phyloP scores from a whole-genome alignment of 2,888 invertebrate species.

The Leptura quadrifasciata region DNA sequence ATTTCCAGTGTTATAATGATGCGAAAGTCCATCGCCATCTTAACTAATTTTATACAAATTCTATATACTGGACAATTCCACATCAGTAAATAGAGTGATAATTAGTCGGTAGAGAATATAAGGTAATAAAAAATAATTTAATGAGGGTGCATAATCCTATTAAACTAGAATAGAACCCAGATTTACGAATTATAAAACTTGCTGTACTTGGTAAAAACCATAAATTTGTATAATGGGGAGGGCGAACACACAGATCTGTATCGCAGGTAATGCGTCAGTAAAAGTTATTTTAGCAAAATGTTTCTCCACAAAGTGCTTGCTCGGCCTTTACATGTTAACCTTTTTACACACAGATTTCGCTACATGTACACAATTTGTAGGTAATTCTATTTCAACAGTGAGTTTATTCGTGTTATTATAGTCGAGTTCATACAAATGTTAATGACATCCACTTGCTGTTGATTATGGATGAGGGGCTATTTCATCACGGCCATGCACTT shows the following conservation, averaged over 20 bases:
- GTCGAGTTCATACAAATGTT: too few relatives aligned
- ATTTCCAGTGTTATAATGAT: too few relatives aligned
- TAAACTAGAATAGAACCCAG: neutral
- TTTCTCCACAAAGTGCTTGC: neutral
- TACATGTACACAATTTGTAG: neutral
- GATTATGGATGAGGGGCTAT: too few relatives aligned
- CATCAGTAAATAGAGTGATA: too few relatives aligned
- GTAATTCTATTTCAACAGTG: neutral
- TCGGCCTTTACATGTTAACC: neutral
- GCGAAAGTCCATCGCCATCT: too few relatives aligned
- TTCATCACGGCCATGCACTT: too few relatives aligned
- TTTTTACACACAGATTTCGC: neutral
- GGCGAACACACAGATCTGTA: neutral
- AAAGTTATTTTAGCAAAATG: neutral
- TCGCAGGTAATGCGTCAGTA: neutral
- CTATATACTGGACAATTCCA: too few relatives aligned
- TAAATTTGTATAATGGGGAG: neutral
- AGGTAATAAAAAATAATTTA: neutral
- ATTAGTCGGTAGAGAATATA: too few relatives aligned
- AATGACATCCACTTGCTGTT: too few relatives aligned
- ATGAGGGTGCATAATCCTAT: neutral
- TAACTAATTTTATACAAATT: too few relatives aligned
- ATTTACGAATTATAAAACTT: neutral
- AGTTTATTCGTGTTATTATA: too few relatives aligned
- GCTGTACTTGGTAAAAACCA: neutral